Evolutionary conservation across 2,797 vertebrate genomes (phyloP).

Genomic region (Gymnothorax javanicus): DNA sequence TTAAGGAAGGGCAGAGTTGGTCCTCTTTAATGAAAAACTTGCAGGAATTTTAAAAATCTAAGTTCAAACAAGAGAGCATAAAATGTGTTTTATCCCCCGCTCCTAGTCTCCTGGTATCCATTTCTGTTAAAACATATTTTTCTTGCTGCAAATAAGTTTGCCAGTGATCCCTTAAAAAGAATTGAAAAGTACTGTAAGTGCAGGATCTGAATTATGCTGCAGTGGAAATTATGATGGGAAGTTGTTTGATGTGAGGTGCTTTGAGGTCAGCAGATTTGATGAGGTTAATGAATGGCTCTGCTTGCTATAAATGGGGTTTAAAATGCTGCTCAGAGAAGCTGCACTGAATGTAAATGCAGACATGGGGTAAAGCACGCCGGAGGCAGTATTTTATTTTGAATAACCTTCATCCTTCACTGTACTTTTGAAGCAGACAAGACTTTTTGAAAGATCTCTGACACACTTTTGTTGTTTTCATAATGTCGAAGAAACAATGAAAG

Average conservation of each 20-base stretch:
- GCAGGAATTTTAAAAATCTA: too few species aligned
- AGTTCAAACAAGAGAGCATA: too few species aligned
- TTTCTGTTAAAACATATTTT: too few species aligned
- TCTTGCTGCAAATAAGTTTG: neutral
- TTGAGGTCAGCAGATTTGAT: neutral
- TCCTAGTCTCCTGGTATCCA: too few species aligned
- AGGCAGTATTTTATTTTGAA: slow-evolving; percentile 31
- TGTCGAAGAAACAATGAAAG: slow-evolving; percentile 42
- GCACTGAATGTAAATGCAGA: neutral
- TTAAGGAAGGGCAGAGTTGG: too few species aligned
- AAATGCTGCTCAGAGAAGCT: neutral
- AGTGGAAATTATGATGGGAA: neutral
- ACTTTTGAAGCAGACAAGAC: slow-evolving; percentile 26
- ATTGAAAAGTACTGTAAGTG: neutral
- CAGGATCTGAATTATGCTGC: neutral
- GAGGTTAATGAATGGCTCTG: neutral
- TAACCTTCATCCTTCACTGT: slow-evolving; percentile 24
- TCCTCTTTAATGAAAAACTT: too few species aligned
- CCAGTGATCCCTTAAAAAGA: neutral
- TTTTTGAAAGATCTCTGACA: slow-evolving; percentile 28
- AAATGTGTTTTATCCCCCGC: too few species aligned
- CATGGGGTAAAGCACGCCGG: slow-evolving; percentile 13
- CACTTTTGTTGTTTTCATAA: slow-evolving; percentile 42
- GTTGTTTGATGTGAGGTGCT: neutral
- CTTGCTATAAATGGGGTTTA: neutral